Percentiles rank a stretch among this genome's conserved stretches.
Conservation (phyloP, 2,797 vertebrate species). For the Falco biarmicus region DNA sequence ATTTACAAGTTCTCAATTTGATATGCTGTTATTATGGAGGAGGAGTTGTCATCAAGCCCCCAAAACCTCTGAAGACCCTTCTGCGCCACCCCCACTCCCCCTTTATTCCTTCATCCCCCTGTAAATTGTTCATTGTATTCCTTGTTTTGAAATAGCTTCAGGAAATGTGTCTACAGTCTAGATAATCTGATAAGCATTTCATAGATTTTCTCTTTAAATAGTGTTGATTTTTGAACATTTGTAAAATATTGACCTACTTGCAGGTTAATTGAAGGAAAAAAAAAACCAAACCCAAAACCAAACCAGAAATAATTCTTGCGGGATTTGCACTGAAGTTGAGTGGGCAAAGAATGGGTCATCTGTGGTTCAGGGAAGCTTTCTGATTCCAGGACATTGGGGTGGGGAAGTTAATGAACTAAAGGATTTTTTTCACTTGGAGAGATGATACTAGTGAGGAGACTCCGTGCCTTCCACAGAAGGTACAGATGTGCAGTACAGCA, state of each 20-base stretch:
- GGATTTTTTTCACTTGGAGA: background rate
- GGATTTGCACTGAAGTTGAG: background rate
- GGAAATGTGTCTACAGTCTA: background rate
- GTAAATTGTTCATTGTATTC: background rate
- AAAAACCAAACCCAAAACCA: background rate
- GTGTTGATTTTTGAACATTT: background rate
- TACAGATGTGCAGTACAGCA: background rate
- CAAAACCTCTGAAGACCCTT: background rate
- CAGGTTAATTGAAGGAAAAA: background rate
- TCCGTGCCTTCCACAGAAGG: background rate
- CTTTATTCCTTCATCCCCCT: background rate
- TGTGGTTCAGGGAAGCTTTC: background rate
- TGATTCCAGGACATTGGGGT: background rate
- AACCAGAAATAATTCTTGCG: background rate
- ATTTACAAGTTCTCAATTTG: background rate
- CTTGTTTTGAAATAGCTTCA: background rate
- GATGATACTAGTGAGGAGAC: background rate
- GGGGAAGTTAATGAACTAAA: conserved; percentile 17
- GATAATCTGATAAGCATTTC: background rate
- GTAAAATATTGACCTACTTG: background rate
- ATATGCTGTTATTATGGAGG: background rate
- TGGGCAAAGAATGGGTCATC: background rate
- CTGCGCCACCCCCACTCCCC: background rate
- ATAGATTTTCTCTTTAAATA: background rate
- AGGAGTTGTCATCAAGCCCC: background rate